These are phyloP conservation scores for Drosophila littoralis DNA, from an alignment of 1,140 invertebrate species.

Conservation along the genomic window DNA sequence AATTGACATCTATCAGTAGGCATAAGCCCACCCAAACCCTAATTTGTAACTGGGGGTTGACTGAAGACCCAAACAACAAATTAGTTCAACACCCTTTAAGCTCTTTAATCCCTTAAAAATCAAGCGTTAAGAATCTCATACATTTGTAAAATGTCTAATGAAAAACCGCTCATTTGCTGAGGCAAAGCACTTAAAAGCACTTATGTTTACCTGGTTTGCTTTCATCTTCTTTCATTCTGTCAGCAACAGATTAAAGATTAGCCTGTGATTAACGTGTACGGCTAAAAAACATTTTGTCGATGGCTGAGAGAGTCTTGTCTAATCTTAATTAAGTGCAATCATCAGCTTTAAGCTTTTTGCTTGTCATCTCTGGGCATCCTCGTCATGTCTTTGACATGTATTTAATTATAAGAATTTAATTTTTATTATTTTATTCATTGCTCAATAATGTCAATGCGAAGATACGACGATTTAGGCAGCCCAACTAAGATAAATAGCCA, in stretches of 20 bases:
- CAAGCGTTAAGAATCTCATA: not conserved
- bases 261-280: constrained; percentile 5
- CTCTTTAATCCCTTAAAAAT: constrained; percentile 2
- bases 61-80: constrained; percentile 28
- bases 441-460: no score
- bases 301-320: not conserved
- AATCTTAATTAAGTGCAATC: not conserved
- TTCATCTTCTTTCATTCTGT: constrained; percentile 4
- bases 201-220: not conserved
- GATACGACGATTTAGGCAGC: no score
- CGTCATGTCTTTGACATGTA: no score
- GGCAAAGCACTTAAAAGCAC: constrained; percentile 11
- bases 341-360: no score
- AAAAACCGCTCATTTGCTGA: constrained; percentile 16
- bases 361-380: not conserved
- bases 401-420: no score
- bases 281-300: not conserved
- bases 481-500: no score
- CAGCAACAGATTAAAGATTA: constrained; percentile 13
- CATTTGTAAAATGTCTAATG: constrained; percentile 23
- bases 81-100: constrained; percentile 36
- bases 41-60: constrained; percentile 33
- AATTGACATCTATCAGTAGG: constrained; percentile 6
- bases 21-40: constrained; percentile 28
- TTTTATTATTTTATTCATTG: no score